A percentile compares a stretch with the other conserved stretches of the same genome.
These are phyloP conservation scores for Paracyprichromis sp. DNA, from an alignment of 2,113 vertebrate species.

Conservation along the genomic window DNA sequence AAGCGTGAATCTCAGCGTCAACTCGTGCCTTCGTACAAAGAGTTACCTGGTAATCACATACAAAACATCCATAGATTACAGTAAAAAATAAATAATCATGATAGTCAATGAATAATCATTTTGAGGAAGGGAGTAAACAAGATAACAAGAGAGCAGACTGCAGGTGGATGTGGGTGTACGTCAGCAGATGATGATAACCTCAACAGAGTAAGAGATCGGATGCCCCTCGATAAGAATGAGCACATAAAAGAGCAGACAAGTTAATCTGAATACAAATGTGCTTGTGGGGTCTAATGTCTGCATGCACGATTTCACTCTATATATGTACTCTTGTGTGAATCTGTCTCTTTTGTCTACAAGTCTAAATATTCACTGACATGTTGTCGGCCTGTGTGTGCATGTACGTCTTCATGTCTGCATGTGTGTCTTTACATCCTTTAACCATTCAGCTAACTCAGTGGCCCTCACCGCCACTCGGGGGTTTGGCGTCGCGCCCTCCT, in stretches of 20 bases:
- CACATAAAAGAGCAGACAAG: constrained; percentile 4
- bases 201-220: neutral
- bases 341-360: constrained; percentile 17
- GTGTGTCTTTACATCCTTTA: neutral
- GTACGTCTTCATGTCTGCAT: neutral
- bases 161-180: neutral
- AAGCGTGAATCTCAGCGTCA: constrained; percentile 15
- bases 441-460: constrained; percentile 70
- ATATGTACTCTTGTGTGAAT: constrained; percentile 8
- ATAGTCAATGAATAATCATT: constrained; percentile 32
- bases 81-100: constrained; percentile 44
- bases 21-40: constrained; percentile 62
- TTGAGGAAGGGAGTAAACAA: neutral
- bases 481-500: constrained; percentile 79
- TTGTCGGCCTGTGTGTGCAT: neutral
- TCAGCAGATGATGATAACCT: neutral
- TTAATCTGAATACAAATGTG: constrained; percentile 22
- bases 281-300: constrained; percentile 37
- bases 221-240: neutral
- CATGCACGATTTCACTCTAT: constrained; percentile 53
- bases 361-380: constrained; percentile 20
- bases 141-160: neutral
- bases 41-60: constrained; percentile 64
- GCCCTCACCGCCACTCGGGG: constrained; percentile 77
- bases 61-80: constrained; percentile 82